Evolutionary conservation across 92 coral and sea anemone genomes (phyloP).

Genomic region (Siderastrea radians): DNA sequence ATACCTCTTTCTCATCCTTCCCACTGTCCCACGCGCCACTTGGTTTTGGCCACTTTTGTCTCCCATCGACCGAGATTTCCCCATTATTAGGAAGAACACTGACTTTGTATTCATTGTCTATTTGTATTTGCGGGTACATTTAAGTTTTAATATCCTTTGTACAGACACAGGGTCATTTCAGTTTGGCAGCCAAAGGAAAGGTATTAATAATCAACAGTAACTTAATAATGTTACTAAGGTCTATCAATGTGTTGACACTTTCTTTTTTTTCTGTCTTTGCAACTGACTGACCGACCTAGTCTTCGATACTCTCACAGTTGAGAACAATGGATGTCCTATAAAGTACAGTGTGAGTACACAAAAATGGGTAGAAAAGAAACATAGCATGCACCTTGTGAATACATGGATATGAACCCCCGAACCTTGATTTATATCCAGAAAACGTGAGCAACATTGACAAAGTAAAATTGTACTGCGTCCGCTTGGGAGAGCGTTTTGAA

Average conservation of each 20-base stretch:
- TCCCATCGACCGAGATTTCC: background rate
- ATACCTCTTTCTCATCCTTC: background rate
- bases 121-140: background rate
- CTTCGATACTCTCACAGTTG: slow-evolving; percentile 12
- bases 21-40: background rate
- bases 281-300: slow-evolving; percentile 12
- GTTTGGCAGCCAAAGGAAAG: slow-evolving; percentile 3
- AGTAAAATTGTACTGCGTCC: slow-evolving; percentile 17
- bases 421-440: no score
- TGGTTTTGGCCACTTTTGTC: background rate
- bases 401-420: no score
- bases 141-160: background rate
- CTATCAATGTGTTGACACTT: background rate
- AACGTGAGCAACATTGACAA: background rate
- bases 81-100: background rate
- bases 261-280: slow-evolving; percentile 4
- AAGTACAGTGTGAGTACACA: slow-evolving; percentile 9
- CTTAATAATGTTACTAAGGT: slow-evolving; percentile 13
- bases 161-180: background rate
- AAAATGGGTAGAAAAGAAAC: slow-evolving; percentile 5
- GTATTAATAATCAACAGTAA: slow-evolving; percentile 11
- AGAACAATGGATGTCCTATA: slow-evolving; percentile 17
- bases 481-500: slow-evolving; percentile 14
- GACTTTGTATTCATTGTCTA: background rate
- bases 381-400: no score